These are phyloP conservation scores for Lysiphlebus fabarum DNA, from an alignment of 1,140 invertebrate genomes.

Conservation along the genomic window DNA sequence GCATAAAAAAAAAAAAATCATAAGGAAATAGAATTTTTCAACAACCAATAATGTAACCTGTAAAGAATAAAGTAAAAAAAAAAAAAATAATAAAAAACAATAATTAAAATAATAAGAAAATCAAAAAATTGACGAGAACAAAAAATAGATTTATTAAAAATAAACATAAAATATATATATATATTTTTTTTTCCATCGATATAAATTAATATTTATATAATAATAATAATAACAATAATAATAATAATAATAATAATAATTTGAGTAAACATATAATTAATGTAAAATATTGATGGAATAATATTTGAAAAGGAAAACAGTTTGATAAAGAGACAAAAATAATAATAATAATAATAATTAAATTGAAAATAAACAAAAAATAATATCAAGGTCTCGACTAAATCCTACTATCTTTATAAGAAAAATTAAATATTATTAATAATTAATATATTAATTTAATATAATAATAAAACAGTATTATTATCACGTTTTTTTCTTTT, in stretches of 20 bases:
- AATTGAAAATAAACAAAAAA: no score
- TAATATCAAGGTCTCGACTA: no score
- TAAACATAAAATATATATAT: conserved; percentile 1
- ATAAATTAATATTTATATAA: no score
- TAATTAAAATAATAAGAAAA: background rate
- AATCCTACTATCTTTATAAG: background rate
- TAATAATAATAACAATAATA: background rate
- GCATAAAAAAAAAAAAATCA: no score
- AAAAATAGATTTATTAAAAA: conserved; percentile 5
- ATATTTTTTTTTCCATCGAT: background rate
- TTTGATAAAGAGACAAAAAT: background rate
- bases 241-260: background rate
- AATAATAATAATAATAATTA: background rate
- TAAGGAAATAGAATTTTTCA: no score
- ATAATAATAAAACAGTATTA: conserved; percentile 1
- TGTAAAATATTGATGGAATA: background rate
- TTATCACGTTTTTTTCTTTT: background rate
- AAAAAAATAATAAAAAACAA: background rate
- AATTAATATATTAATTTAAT: conserved; percentile 3
- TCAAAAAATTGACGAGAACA: background rate
- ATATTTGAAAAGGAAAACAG: background rate
- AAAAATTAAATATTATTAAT: background rate
- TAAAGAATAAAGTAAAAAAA: background rate
- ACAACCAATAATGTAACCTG: no score
- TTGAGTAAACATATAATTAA: background rate